Evolutionary conservation across 2,113 vertebrate genomes (phyloP).

Genomic region (Globicephala melas): DNA sequence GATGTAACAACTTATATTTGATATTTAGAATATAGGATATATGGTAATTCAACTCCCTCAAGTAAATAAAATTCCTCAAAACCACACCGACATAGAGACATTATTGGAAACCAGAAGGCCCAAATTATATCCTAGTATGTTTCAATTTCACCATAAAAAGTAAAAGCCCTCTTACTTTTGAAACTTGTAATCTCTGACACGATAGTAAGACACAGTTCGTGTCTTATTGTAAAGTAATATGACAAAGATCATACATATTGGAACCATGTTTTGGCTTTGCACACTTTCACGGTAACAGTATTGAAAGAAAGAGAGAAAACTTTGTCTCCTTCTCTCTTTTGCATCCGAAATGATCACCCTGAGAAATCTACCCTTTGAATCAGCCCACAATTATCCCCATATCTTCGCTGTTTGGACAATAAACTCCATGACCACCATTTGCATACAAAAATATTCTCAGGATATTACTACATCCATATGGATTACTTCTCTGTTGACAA

Average conservation of each 20-base stretch:
- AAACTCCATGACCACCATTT: neutral
- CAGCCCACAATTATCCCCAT: no score
- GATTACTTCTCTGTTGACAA: neutral
- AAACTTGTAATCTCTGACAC: neutral
- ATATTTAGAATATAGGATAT: neutral
- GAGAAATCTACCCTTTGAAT: neutral
- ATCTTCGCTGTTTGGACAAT: neutral
- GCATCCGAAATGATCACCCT: neutral
- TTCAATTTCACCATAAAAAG: neutral
- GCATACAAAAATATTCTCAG: neutral
- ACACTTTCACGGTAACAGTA: neutral
- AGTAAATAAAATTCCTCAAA: slow-evolving; percentile 27
- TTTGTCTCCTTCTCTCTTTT: neutral
- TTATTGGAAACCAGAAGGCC: neutral
- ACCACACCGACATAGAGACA: neutral
- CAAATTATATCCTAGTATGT: neutral
- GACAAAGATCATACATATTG: neutral
- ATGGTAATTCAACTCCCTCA: neutral
- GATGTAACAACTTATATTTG: neutral
- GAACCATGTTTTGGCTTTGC: neutral
- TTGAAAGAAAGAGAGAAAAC: neutral
- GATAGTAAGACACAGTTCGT: neutral
- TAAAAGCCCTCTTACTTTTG: neutral
- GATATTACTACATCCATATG: neutral
- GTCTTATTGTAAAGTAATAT: neutral